Percentiles rank a stretch among this genome's conserved stretches.
Evolutionary conservation across 2,888 invertebrate genomes (phyloP).

Genomic region (Metopia argyrocephala): DNA sequence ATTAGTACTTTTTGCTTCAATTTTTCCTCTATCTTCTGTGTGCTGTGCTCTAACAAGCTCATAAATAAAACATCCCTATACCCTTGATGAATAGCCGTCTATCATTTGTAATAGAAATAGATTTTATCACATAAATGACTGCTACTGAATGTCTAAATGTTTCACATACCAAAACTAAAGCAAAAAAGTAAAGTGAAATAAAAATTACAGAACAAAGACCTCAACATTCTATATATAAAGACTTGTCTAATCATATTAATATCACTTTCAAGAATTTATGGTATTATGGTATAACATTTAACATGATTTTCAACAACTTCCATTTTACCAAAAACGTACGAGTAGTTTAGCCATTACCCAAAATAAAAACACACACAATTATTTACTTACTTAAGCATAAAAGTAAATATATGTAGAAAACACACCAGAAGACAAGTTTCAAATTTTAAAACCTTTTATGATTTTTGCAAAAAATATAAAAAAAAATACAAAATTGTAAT

Average conservation of each 20-base stretch:
- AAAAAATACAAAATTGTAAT: not conserved
- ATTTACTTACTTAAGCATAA: constrained; percentile 12
- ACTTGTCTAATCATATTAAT: constrained; percentile 57
- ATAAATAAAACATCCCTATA: no score
- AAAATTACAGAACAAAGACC: constrained; percentile 37
- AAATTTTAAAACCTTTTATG: constrained; percentile 55
- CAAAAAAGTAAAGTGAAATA: not conserved
- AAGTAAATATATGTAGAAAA: no score
- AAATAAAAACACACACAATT: constrained; percentile 22
- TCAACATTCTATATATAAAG: constrained; percentile 48
- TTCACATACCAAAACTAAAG: not conserved
- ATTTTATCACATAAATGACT: constrained; percentile 17
- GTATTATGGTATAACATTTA: constrained; percentile 51
- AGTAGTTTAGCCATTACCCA: constrained; percentile 39
- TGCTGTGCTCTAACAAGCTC: no score
- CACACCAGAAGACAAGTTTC: constrained; percentile 46
- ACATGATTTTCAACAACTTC: constrained; percentile 61
- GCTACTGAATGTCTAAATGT: constrained; percentile 42
- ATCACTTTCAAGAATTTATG: constrained; percentile 56
- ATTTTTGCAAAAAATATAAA: constrained; percentile 20
- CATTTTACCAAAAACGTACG: constrained; percentile 39
- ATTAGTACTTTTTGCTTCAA: no score
- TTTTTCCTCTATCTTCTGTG: no score
- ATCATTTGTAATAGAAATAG: no score
- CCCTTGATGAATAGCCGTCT: no score